Evolutionary conservation across 2,888 invertebrate genomes (phyloP).

Genomic region (Blastobasis adustella): DNA sequence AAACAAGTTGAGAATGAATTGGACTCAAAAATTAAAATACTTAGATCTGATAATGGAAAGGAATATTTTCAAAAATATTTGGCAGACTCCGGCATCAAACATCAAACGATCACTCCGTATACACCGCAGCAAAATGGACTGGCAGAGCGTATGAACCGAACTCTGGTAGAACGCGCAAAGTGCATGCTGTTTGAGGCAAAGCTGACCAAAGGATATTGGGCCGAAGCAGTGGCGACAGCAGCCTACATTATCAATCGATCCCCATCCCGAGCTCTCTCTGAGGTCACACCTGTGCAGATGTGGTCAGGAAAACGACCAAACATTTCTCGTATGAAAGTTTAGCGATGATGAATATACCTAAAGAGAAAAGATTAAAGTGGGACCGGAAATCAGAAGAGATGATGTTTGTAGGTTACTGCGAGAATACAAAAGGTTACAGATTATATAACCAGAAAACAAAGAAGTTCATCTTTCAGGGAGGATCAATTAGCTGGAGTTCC

Average conservation of each 20-base stretch:
- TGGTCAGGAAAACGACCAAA: too few relatives aligned
- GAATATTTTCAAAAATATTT: slow-evolving; percentile 1
- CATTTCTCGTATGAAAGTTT: slow-evolving; percentile 2
- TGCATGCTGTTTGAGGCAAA: slow-evolving; percentile 1
- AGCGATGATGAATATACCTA: too few relatives aligned
- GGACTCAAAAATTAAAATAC: slow-evolving; percentile 3
- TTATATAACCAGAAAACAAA: slow-evolving; percentile 2
- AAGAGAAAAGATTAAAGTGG: slow-evolving; percentile 4
- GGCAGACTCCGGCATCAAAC: neutral
- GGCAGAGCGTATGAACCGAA: slow-evolving; percentile 5
- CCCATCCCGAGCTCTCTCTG: neutral
- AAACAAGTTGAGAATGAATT: slow-evolving; percentile 4
- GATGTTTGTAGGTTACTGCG: slow-evolving; percentile 8
- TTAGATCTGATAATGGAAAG: slow-evolving; percentile 6
- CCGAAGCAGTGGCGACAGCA: neutral
- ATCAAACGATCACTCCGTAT: neutral
- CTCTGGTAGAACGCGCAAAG: neutral
- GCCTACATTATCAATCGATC: neutral
- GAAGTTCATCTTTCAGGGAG: neutral
- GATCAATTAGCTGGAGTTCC: too few relatives aligned
- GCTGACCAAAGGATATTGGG: neutral
- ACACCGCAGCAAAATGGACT: slow-evolving; percentile 9
- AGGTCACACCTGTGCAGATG: too few relatives aligned
- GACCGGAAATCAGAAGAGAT: slow-evolving; percentile 3
- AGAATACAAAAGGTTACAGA: slow-evolving; percentile 6